Evolutionary conservation across 2,797 vertebrate species (phyloP), one percentile per base, ranked within the genome.

Genomic region (Epinephelus coioides): DNA sequence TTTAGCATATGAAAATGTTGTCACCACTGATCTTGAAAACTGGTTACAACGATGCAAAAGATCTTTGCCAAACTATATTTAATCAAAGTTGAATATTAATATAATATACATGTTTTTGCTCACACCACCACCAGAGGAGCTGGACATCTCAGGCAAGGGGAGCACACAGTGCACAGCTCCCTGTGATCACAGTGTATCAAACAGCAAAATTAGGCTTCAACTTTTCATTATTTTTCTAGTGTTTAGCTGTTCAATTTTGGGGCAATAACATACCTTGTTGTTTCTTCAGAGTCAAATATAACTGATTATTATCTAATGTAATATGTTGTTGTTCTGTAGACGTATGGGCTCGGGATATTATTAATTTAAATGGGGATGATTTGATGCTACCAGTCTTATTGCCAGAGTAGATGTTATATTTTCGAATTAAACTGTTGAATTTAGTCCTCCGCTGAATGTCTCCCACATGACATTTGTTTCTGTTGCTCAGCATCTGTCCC

Each of bases 401-500:
- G 34, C 59, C 30, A 54, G 46, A 75, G 66, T 49, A 13, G 21
- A 68, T 75, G 44, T 78, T 55, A 49, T 25, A 75, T 46, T 73
- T 78, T 65, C 2, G 2, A 74, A 71, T 54, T 23, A 59, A 67
- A 67, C 25, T n/a, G 4, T 21, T 46, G 40, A 77, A 59, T 54
- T 55, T 5, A 57, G 19, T 66, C 51, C 18, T 60, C 34, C n/a
- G 5, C 49, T 63, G 27, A 71, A 57, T 56, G 60, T 72, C 53
- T 74, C 34, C 27, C 27, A 65, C 64, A 70, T 78, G 71, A 62
- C 53, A 76, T 80, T 73, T 62, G 23, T 69, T 85, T 77, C 69
- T 70, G 55, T 69, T 74, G 30, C 60, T 64, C 27, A 25, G 72
- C 83, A 84, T 88, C 86, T 89, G 83, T 71, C 64, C 68, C 75